These are phyloP conservation scores for Meliscaeva auricollis DNA, from an alignment of 2,888 invertebrate genomes.

Conservation along the genomic window DNA sequence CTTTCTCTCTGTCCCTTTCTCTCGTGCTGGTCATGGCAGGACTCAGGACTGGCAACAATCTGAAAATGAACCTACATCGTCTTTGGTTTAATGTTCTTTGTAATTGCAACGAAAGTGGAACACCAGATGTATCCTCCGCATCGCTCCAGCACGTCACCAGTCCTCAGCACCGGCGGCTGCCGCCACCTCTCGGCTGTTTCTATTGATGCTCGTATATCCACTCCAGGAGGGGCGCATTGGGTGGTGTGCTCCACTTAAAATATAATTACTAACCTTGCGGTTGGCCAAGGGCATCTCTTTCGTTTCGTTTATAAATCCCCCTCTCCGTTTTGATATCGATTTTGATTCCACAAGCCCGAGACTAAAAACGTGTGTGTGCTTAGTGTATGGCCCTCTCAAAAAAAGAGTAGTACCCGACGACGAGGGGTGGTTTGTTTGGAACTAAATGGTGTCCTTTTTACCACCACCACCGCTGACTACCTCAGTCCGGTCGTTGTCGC, in stretches of 20 bases:
- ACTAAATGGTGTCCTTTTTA: slow-evolving; percentile 19
- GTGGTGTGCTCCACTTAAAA: slow-evolving; percentile 59
- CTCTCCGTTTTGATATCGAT: slow-evolving; percentile 51
- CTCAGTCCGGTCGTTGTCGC: slow-evolving; percentile 28
- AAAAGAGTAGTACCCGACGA: background rate
- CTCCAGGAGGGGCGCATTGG: slow-evolving; percentile 27
- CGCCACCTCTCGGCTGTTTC: background rate
- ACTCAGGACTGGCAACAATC: slow-evolving; percentile 55
- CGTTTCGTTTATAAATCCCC: slow-evolving; percentile 10
- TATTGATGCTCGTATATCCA: slow-evolving; percentile 15
- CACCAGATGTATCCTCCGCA: slow-evolving; percentile 60
- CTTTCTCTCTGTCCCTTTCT: background rate
- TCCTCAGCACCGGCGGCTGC: background rate
- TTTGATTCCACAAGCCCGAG: slow-evolving; percentile 40
- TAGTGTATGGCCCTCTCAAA: background rate
- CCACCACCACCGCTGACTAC: background rate
- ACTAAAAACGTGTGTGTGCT: background rate
- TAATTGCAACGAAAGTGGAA: slow-evolving; percentile 64
- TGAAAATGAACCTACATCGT: slow-evolving; percentile 65
- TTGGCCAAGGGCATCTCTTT: slow-evolving; percentile 67
- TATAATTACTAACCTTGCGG: slow-evolving; percentile 73
- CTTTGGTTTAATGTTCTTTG: slow-evolving; percentile 62
- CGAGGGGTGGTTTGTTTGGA: background rate
- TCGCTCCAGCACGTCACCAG: background rate
- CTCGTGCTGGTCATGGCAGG: background rate